A percentile compares a stretch with the other conserved stretches of the same genome.
Evolutionary conservation across 2,888 invertebrate species (phyloP).

Genomic region (Dione vanillae): DNA sequence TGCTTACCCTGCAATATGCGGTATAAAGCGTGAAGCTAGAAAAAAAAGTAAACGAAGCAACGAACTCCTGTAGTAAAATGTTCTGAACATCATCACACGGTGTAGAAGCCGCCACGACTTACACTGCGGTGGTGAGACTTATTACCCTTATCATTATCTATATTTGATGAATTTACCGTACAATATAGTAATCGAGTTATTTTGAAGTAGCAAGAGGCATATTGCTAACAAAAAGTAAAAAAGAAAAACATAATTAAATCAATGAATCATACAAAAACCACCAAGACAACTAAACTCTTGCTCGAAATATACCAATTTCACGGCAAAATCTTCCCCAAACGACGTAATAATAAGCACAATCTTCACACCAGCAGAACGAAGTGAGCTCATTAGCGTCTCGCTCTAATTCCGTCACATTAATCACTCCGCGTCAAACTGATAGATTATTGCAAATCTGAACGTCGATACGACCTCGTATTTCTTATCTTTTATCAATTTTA

Average conservation of each 20-base stretch:
- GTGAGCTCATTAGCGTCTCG: neutral
- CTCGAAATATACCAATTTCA: neutral
- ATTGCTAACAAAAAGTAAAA: neutral
- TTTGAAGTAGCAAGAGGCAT: neutral
- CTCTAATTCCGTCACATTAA: neutral
- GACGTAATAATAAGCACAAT: slow-evolving; percentile 6
- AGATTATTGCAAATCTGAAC: neutral
- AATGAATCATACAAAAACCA: no score
- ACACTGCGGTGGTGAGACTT: neutral
- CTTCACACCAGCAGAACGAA: neutral
- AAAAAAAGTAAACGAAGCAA: neutral
- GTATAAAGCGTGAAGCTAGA: no score
- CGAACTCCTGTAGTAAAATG: neutral
- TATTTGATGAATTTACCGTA: neutral
- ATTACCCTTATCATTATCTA: neutral
- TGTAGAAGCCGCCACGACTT: neutral
- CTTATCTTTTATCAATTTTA: slow-evolving; percentile 7
- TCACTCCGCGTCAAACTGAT: slow-evolving; percentile 5
- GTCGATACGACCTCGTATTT: slow-evolving; percentile 14
- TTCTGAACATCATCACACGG: neutral
- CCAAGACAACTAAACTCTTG: neutral
- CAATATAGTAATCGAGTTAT: neutral
- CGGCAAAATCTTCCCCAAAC: neutral
- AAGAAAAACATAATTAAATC: neutral
- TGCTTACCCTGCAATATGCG: no score